phyloP scores from a whole-genome alignment of 2,888 invertebrate species.

The Oegoconia quadripuncta region DNA sequence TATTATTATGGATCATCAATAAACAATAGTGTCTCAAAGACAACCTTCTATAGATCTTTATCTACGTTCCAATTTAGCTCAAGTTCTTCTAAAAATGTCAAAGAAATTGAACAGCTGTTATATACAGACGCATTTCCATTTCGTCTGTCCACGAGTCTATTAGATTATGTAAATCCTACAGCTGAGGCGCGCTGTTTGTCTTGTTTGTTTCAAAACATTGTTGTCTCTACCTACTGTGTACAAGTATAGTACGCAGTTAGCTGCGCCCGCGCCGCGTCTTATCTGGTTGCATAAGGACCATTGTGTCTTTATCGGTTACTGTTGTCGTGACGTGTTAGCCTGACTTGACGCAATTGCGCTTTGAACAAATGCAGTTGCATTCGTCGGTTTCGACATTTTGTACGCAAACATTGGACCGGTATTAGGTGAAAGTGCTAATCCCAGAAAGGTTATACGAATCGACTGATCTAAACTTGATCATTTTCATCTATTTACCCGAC shows the following conservation, averaged over 20 bases:
- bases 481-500: too few species aligned
- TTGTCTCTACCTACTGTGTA: constrained; percentile 33
- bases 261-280: constrained; percentile 53
- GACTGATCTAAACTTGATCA: too few species aligned
- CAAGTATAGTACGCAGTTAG: constrained; percentile 22
- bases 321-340: constrained; percentile 14
- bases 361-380: constrained; percentile 12
- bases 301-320: constrained; percentile 58
- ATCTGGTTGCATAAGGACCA: constrained; percentile 68
- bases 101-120: too few species aligned
- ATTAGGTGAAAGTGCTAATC: too few species aligned
- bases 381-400: constrained; percentile 12
- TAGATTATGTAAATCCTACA: constrained; percentile 49
- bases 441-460: too few species aligned
- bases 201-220: constrained; percentile 26
- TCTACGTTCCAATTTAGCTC: too few species aligned
- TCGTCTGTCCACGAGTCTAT: constrained; percentile 1
- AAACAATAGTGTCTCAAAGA: too few species aligned
- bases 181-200: constrained; percentile 43
- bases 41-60: too few species aligned
- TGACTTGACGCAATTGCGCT: constrained; percentile 42
- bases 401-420: too few species aligned
- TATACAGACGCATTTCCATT: too few species aligned
- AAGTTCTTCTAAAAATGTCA: too few species aligned
- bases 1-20: too few species aligned